A percentile compares a stretch with the other conserved stretches of the same genome.
These are phyloP conservation scores for Platycercus adscitus DNA, from an alignment of 2,113 vertebrate species.

Conservation along the genomic window DNA sequence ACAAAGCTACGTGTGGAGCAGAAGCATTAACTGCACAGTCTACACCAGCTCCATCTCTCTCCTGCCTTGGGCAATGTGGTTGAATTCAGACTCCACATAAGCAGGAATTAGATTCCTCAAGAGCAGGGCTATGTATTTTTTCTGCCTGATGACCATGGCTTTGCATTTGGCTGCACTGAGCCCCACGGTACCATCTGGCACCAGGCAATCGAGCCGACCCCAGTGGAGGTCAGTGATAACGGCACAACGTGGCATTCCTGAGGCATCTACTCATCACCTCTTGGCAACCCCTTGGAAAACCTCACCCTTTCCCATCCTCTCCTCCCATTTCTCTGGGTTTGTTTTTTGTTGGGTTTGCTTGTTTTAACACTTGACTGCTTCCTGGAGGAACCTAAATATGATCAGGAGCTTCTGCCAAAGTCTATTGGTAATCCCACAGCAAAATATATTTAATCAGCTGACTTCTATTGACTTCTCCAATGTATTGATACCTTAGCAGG, in stretches of 20 bases:
- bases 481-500: background rate
- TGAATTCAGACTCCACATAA: background rate
- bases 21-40: background rate
- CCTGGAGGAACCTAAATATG: background rate
- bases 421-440: background rate
- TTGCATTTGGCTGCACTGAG: slow-evolving; percentile 11
- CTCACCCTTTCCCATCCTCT: background rate
- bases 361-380: background rate
- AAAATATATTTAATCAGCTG: background rate
- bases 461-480: background rate
- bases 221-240: background rate
- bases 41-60: background rate
- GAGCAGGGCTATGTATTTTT: background rate
- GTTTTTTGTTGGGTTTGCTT: background rate
- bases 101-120: background rate
- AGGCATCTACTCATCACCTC: background rate
- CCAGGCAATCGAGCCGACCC: background rate
- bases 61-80: fast-evolving
- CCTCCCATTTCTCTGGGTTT: background rate
- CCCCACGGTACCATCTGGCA: background rate
- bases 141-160: background rate
- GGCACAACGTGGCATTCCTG: background rate
- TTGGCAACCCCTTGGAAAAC: background rate
- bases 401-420: background rate
- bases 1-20: background rate